These are phyloP conservation scores for Strongylocentrotus purpuratus DNA, from an alignment of 35 echinoderm and acorn worm genomes.

Conservation along the genomic window DNA sequence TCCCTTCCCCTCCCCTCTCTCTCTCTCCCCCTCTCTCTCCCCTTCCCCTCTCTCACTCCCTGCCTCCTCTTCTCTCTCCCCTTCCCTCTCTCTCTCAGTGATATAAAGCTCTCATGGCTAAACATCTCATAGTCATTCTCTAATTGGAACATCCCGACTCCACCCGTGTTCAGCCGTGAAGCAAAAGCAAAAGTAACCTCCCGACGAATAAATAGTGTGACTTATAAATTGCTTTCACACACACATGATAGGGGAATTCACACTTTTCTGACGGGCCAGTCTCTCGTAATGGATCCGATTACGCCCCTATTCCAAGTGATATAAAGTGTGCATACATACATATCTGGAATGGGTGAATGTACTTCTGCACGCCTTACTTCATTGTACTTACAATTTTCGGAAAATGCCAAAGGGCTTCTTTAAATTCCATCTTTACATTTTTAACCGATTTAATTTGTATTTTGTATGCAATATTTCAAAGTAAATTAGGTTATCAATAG, in stretches of 20 bases:
- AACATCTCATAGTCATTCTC: neutral
- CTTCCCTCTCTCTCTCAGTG: neutral
- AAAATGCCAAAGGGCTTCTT: too few relatives aligned
- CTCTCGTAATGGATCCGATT: neutral
- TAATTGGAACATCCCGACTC: neutral
- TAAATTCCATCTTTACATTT: neutral
- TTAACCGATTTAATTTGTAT: neutral
- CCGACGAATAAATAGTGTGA: neutral
- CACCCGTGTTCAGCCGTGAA: neutral
- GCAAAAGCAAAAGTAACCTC: neutral
- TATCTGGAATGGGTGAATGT: neutral
- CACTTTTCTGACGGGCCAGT: neutral
- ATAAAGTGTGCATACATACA: neutral
- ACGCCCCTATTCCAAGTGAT: neutral
- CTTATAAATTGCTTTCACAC: conserved; percentile 13
- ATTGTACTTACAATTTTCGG: neutral
- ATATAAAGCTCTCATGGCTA: neutral
- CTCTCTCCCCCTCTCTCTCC: too few relatives aligned
- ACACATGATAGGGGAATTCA: neutral
- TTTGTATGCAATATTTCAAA: neutral
- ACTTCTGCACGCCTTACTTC: neutral
- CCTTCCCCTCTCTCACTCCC: neutral
- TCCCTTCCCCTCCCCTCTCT: neutral
- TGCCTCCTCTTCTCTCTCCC: neutral
- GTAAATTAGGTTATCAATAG: neutral